Evolutionary conservation across 2,797 vertebrate genomes (phyloP).

Genomic region (Falco columbarius): DNA sequence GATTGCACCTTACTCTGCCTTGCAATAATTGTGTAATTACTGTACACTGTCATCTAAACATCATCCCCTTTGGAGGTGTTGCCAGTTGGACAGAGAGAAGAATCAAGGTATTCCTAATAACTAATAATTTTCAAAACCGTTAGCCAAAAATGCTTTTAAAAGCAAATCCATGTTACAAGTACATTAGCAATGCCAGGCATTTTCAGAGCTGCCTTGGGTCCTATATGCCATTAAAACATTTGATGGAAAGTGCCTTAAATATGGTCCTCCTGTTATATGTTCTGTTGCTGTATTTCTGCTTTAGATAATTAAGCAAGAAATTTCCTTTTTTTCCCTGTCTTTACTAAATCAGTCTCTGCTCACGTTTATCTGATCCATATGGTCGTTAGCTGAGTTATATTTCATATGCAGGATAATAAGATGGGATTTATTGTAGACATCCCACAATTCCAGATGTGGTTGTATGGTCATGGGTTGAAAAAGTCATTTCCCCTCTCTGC

Average conservation of each 20-base stretch:
- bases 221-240: not conserved
- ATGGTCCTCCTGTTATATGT: constrained; percentile 9
- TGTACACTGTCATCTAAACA: not conserved
- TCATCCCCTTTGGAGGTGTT: not conserved
- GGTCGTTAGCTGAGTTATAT: constrained; percentile 67
- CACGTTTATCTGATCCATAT: constrained; percentile 59
- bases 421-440: constrained; percentile 58
- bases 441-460: constrained; percentile 45
- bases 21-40: not conserved
- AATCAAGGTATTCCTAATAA: not conserved
- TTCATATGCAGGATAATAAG: constrained; percentile 56
- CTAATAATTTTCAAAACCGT: accelerated
- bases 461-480: not conserved
- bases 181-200: not conserved
- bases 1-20: not conserved
- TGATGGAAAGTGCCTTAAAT: not conserved
- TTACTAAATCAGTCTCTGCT: constrained; percentile 51
- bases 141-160: not conserved
- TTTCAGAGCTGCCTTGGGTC: not conserved
- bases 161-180: not conserved
- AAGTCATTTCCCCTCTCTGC: constrained; percentile 22
- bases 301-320: constrained; percentile 51
- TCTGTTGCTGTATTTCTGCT: constrained; percentile 20
- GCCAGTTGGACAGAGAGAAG: not conserved
- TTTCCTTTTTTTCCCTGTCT: not conserved